Percentiles rank a stretch among this genome's conserved stretches.
Conservation (phyloP, 2,113 vertebrate species). For the Fregetta grallaria region DNA sequence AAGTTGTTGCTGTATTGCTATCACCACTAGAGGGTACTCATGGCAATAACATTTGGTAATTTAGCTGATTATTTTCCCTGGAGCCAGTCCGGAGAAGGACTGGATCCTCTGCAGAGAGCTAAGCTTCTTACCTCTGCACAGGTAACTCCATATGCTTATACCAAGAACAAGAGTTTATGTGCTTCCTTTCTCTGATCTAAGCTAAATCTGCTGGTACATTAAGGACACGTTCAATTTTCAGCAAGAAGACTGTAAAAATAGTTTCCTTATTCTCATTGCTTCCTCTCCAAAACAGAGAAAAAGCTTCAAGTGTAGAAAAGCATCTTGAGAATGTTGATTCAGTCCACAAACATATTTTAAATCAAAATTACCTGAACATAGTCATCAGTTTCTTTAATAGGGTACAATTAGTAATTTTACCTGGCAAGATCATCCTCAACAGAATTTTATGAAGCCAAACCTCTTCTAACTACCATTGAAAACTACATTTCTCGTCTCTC, state of each 20-base stretch:
- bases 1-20: not conserved
- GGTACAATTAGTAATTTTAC: not conserved
- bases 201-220: not conserved
- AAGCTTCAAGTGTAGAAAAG: not conserved
- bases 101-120: not conserved
- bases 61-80: not conserved
- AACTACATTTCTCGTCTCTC: not conserved
- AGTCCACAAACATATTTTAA: not conserved
- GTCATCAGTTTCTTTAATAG: not conserved
- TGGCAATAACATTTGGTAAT: not conserved
- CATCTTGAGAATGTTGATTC: not conserved
- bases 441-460: not conserved
- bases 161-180: not conserved
- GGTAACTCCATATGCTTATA: not conserved
- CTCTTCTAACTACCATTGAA: not conserved
- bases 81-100: not conserved
- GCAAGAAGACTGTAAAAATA: not conserved
- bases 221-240: not conserved
- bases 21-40: slow-evolving; percentile 56
- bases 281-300: not conserved
- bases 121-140: slow-evolving; percentile 14
- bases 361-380: not conserved
- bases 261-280: not conserved
- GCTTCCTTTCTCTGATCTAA: not conserved
- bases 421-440: not conserved